Evolutionary conservation across 2,113 vertebrate genomes (phyloP).

Genomic region (Hystrix cristata): DNA sequence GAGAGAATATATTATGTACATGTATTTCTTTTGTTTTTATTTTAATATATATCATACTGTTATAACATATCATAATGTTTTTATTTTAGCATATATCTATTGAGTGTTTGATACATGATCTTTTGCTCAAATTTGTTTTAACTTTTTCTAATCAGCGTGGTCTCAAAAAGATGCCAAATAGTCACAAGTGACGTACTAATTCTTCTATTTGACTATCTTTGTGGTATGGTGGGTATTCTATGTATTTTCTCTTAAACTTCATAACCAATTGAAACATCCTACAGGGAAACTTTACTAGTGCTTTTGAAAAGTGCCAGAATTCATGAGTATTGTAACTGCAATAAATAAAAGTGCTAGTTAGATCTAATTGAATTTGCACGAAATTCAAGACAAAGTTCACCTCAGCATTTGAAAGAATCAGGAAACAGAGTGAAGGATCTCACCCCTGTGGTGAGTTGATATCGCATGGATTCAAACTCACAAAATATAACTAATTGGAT

Average conservation of each 20-base stretch:
- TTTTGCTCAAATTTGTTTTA: slow-evolving; percentile 48
- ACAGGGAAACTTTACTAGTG: not conserved
- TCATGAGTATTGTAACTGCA: not conserved
- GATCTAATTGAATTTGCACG: not conserved
- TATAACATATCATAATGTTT: not conserved
- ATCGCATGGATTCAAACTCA: slow-evolving; percentile 3
- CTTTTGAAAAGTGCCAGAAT: not conserved
- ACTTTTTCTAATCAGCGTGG: not conserved
- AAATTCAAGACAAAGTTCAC: slow-evolving; percentile 39
- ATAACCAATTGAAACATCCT: not conserved
- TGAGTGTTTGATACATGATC: not conserved
- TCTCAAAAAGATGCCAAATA: not conserved
- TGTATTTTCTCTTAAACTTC: not conserved
- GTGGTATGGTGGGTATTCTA: not conserved
- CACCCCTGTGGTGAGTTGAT: not conserved
- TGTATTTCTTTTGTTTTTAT: not conserved
- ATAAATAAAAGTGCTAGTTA: not conserved
- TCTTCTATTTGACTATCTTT: not conserved
- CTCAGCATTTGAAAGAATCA: not conserved
- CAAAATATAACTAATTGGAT: not conserved
- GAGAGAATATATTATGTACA: no score
- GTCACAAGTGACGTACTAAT: not conserved
- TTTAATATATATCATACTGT: not conserved
- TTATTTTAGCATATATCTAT: not conserved
- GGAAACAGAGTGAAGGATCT: not conserved